Percentiles rank a stretch among this genome's conserved stretches.
These are phyloP conservation scores for Passer montanus DNA, from an alignment of 2,113 vertebrate genomes.

Conservation along the genomic window DNA sequence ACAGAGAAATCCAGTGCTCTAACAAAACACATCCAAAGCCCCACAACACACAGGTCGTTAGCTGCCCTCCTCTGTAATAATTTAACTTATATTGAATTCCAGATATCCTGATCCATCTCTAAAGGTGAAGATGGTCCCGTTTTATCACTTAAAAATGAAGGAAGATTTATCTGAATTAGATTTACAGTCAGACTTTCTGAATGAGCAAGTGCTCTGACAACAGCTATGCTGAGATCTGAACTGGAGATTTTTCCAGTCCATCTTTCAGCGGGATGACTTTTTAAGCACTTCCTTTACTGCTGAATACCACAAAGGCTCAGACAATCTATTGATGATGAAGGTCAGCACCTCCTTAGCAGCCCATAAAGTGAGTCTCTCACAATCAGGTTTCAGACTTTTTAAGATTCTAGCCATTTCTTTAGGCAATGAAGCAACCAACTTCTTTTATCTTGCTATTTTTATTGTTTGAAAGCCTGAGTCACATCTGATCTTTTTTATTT, in stretches of 20 bases:
- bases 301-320: slow-evolving; percentile 54
- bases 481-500: slow-evolving; percentile 67
- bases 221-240: slow-evolving; percentile 34
- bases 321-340: slow-evolving; percentile 63
- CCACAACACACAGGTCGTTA: slow-evolving; percentile 26
- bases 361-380: slow-evolving; percentile 46
- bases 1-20: neutral
- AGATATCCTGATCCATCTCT: slow-evolving; percentile 27
- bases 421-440: slow-evolving; percentile 58
- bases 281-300: slow-evolving; percentile 57
- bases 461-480: slow-evolving; percentile 64
- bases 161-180: slow-evolving; percentile 46
- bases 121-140: slow-evolving; percentile 33
- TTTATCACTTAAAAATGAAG: slow-evolving; percentile 46
- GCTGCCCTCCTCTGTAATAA: slow-evolving; percentile 22
- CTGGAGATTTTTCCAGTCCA: slow-evolving; percentile 62
- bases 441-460: slow-evolving; percentile 53
- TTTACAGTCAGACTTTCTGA: slow-evolving; percentile 42
- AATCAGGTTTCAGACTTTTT: slow-evolving; percentile 55
- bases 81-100: slow-evolving; percentile 34
- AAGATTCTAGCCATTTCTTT: slow-evolving; percentile 59
- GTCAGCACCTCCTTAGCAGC: slow-evolving; percentile 67
- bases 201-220: neutral
- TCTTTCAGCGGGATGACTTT: slow-evolving; percentile 53
- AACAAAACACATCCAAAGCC: slow-evolving; percentile 1